Base-by-base conservation (phyloP, 2,113 vertebrate genomes). In the Dromiciops gliroides region DNA sequence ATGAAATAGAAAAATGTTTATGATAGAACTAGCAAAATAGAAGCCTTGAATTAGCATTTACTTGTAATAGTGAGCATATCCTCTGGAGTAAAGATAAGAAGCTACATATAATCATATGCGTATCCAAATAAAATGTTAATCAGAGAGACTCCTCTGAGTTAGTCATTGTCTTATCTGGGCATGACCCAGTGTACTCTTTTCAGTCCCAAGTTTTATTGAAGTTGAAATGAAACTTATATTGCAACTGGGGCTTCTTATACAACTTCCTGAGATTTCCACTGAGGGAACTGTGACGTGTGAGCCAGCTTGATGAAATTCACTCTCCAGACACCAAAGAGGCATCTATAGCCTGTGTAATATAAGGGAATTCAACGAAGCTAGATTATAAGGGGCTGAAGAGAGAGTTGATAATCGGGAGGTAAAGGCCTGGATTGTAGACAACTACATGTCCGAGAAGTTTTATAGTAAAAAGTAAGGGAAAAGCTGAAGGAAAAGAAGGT, bases 1-100 rank as follows among this genome's bases (percentile, higher is more conserved):
- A 37, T 92, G 91, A 93, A 92, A 95, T 97, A 60, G 89, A 26
- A 93, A 92, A 8, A 90, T 48, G 48, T 7, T 83, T 48, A 92
- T 75, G 49, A 50, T 52, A 50, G 53, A 95, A 89, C 53, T 48
- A 12, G 60, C 50, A 92, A 95, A 75, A 83, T 93, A 91, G 92
- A 91, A 47, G 50, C 67, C 51, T 95, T 95, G 28, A 48, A 91
- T 25, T 19, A 52, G 67, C 92, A 95, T 93, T 50, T 94, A 89
- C 60, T 94, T 91, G 51, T 47, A 11, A 11, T 11, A 19, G 56
- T 89, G 25, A 67, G 19, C 8, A 47, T 90, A 50, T 48, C 67
- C 88, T 26, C 8, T 28, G 23, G 52, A 22, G 51, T 93, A 90
- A 93, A 89, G 12, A 94, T 83, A 83, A 94, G 50, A n/a, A 67